Evolutionary conservation across 2,113 vertebrate genomes (phyloP).

Genomic region (Hystrix cristata): DNA sequence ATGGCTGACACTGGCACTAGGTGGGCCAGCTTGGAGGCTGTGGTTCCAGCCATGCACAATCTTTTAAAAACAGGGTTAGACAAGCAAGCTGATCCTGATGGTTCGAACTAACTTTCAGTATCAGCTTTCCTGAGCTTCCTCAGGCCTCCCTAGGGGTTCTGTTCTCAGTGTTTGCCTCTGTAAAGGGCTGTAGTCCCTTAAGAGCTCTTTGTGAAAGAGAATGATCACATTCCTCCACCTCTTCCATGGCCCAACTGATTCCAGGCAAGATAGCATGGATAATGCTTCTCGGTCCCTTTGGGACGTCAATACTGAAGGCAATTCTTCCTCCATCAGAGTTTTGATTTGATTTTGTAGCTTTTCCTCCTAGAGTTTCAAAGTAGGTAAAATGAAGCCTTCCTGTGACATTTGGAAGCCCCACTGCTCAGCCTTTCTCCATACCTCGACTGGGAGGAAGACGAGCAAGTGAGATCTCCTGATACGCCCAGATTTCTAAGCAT

Average conservation of each 20-base stretch:
- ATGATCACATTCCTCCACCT: slow-evolving; percentile 34
- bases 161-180: slow-evolving; percentile 30
- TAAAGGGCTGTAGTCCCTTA: slow-evolving; percentile 67
- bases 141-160: slow-evolving; percentile 8
- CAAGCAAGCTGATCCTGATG: not conserved
- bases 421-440: not conserved
- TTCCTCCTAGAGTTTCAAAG: slow-evolving; percentile 74
- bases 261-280: slow-evolving; percentile 52
- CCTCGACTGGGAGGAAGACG: slow-evolving; percentile 24
- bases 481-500: slow-evolving; percentile 8
- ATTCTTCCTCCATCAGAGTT: slow-evolving; percentile 55
- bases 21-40: not conserved
- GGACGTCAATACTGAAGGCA: slow-evolving; percentile 49
- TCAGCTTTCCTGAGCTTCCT: slow-evolving; percentile 16
- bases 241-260: slow-evolving; percentile 54
- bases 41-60: not conserved
- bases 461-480: slow-evolving; percentile 33
- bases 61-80: slow-evolving; percentile 51
- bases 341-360: slow-evolving; percentile 73
- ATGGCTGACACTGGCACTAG: not conserved
- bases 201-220: slow-evolving; percentile 66
- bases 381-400: slow-evolving; percentile 66
- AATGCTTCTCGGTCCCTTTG: slow-evolving; percentile 54
- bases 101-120: slow-evolving; percentile 52
- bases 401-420: slow-evolving; percentile 62